Percentiles rank a stretch among this genome's conserved stretches.
These are phyloP conservation scores for Megalonaias nervosa DNA, from an alignment of 1,140 invertebrate species.

Conservation along the genomic window DNA sequence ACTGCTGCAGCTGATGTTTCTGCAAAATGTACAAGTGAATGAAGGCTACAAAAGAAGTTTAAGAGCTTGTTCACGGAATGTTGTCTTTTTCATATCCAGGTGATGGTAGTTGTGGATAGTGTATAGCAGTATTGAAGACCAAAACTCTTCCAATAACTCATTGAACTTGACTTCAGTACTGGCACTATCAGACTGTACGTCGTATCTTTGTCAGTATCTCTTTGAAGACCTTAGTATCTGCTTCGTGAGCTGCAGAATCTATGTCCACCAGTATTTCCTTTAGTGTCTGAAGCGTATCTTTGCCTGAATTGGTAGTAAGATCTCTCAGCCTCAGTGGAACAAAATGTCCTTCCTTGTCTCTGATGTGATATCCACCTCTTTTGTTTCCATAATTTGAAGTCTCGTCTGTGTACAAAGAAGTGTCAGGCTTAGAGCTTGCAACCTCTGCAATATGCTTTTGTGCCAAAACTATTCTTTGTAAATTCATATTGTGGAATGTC, in stretches of 20 bases:
- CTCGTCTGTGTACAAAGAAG: conserved; percentile 16
- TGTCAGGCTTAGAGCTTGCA: not conserved
- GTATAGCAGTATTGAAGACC: conserved; percentile 7
- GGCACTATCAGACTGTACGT: conserved; percentile 8
- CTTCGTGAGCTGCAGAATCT: conserved; percentile 1
- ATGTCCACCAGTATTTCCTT: conserved; percentile 8
- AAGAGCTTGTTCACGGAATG: conserved; percentile 4
- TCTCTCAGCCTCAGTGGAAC: not conserved
- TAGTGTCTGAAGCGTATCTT: conserved; percentile 11
- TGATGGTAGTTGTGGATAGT: conserved; percentile 5
- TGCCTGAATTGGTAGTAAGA: conserved; percentile 12
- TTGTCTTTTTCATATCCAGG: conserved; percentile 4
- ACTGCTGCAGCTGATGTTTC: conserved; percentile 6
- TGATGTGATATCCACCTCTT: not conserved
- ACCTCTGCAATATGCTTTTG: conserved; percentile 11
- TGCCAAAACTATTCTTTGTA: conserved; percentile 1
- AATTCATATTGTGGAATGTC: conserved; percentile 13
- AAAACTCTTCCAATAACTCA: conserved; percentile 3
- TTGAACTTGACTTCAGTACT: conserved; percentile 19
- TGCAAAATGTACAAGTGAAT: too few species aligned
- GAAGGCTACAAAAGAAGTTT: conserved; percentile 32
- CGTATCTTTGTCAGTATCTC: conserved; percentile 6
- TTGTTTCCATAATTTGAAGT: conserved; percentile 14
- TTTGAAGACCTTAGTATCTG: not conserved
- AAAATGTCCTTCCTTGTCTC: conserved; percentile 4